phyloP scores from a whole-genome alignment of 2,888 invertebrate species.

The Ecdyonurus torrentis region DNA sequence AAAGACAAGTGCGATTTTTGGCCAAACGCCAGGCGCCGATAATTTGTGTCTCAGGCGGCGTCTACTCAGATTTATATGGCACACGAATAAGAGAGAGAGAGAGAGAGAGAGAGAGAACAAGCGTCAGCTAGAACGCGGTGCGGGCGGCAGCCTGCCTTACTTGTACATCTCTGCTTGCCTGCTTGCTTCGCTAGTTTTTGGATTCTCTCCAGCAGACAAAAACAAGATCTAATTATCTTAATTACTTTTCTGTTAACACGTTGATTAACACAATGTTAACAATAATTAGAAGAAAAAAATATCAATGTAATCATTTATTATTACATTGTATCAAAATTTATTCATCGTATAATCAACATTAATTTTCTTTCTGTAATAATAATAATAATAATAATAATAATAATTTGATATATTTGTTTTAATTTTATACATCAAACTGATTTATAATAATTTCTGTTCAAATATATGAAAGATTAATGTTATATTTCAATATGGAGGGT shows the following conservation, averaged over 20 bases:
- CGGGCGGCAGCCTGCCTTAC: background rate
- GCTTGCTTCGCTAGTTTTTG: background rate
- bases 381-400: too few relatives aligned
- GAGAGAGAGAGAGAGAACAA: background rate
- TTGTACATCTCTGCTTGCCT: background rate
- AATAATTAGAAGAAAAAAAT: background rate
- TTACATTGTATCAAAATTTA: too few relatives aligned
- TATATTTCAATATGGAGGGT: too few relatives aligned
- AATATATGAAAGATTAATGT: too few relatives aligned
- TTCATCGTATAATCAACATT: too few relatives aligned
- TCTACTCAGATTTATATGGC: background rate
- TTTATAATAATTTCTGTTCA: too few relatives aligned
- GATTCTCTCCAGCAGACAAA: constrained; percentile 1
- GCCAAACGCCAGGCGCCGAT: constrained; percentile 1
- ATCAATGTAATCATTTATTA: background rate
- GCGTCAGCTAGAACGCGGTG: background rate
- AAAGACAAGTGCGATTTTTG: background rate
- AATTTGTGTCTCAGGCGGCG: constrained; percentile 1
- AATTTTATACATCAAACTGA: too few relatives aligned
- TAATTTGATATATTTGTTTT: too few relatives aligned
- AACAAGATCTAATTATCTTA: constrained; percentile 4
- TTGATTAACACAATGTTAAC: constrained; percentile 1
- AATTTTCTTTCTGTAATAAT: too few relatives aligned
- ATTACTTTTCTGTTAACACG: constrained; percentile 4
- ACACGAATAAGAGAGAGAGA: background rate